phyloP scores from a whole-genome alignment of 2,113 vertebrate genomes.

The Amazona vittata region DNA sequence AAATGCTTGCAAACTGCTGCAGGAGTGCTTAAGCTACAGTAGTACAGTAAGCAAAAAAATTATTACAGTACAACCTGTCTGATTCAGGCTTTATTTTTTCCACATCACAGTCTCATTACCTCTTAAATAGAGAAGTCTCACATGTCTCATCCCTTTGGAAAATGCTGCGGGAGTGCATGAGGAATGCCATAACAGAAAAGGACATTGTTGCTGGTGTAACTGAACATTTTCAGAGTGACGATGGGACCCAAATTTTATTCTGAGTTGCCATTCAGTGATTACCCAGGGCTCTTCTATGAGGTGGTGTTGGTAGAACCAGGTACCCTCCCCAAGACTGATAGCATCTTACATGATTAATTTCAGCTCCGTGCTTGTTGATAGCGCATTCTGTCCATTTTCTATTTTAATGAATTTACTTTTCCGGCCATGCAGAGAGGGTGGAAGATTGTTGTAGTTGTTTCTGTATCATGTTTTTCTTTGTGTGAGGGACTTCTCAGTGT shows the following conservation, averaged over 20 bases:
- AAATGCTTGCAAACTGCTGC: neutral
- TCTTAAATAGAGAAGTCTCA: neutral
- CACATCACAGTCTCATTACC: neutral
- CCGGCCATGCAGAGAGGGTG: rapidly evolving
- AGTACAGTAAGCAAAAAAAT: neutral
- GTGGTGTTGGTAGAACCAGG: neutral
- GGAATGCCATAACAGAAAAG: neutral
- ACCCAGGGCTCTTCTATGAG: neutral
- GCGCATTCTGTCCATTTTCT: neutral
- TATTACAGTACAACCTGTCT: neutral
- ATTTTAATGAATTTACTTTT: neutral
- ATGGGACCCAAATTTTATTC: neutral
- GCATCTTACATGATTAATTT: neutral
- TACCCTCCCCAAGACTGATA: rapidly evolving
- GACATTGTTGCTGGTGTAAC: neutral
- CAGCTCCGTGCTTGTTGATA: neutral
- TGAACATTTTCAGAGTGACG: neutral
- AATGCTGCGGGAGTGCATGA: neutral
- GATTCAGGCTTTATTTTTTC: constrained; percentile 17
- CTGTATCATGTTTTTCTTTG: neutral
- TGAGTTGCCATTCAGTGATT: neutral
- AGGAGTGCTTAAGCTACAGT: neutral
- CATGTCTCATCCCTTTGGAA: neutral
- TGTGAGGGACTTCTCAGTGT: neutral
- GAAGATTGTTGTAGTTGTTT: neutral